Evolutionary conservation across 1,140 invertebrate species (phyloP), one percentile per base, ranked within the genome.

Genomic region (Bradysia coprophila): DNA sequence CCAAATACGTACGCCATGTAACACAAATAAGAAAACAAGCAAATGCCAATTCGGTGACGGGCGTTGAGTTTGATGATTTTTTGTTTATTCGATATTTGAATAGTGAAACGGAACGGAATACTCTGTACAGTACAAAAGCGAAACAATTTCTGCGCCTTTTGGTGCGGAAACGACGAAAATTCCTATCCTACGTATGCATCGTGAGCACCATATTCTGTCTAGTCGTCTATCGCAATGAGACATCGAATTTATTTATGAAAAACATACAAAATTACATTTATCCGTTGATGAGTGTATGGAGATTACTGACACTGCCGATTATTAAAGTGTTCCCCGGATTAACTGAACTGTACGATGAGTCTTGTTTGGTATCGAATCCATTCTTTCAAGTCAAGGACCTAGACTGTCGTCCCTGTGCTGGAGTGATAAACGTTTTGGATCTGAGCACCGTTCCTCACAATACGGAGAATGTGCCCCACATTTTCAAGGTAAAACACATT

Each of bases 281-380:
- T 54, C 66, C 66, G n/a, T 59, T 65, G 4, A 61, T 69, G 53
- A 64, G 63, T 21, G 51, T 67, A 37, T 54, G 67, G 50, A 52
- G 66, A 2, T 57, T 55, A 21, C 52, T 69, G 46, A 63, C 63
- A 21, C 57, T 69, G 48, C 66, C 66, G 23, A 46, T 69, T 1
- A 65, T 69, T 15, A 59, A 61, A 43, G 46, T 56, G 38, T 68
- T 66, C 53, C 65, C 65, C 13, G 57, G 46, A 22, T 40, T 61
- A 39, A 68, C 66, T 38, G 58, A 74, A 52, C 70, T 73, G 31
- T 79, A 82, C 50, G 78, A 81, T 57, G 79, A 83, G 59, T 72
- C 69, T 48, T 83, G 79, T 51, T 54, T 83, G 21, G 54, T 81
- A 40, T 64, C 72, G 48, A 82, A 83, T 65, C 78, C 78, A 6